These are phyloP conservation scores for Carterocephalus palaemon DNA, from an alignment of 2,888 invertebrate genomes.

Conservation along the genomic window DNA sequence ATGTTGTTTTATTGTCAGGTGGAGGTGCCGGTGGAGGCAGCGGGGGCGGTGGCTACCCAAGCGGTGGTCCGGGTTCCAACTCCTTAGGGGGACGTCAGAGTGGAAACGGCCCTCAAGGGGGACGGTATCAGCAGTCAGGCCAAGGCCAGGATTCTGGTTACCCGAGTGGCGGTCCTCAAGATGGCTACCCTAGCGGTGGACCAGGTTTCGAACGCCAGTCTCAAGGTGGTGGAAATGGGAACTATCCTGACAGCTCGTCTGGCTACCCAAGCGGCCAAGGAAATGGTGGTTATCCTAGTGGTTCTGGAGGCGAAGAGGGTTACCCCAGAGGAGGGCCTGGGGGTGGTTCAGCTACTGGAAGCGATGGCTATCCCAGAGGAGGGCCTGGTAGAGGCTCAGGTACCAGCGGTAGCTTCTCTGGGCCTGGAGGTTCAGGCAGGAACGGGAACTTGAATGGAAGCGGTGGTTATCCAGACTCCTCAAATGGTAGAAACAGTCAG, in stretches of 20 bases:
- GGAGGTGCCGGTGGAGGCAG: constrained; percentile 34
- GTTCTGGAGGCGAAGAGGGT: not conserved
- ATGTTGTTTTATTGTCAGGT: constrained; percentile 30
- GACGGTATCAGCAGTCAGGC: constrained; percentile 25
- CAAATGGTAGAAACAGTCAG: constrained; percentile 30
- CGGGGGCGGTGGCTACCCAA: constrained; percentile 38
- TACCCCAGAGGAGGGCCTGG: constrained; percentile 1
- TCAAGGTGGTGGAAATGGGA: constrained; percentile 28
- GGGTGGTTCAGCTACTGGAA: not conserved
- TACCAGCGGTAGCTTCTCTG: constrained; percentile 2
- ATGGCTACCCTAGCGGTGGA: constrained; percentile 36
- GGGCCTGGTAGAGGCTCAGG: constrained; percentile 28
- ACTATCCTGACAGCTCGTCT: no score
- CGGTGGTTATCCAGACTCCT: constrained; percentile 39
- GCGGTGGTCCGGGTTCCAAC: constrained; percentile 34
- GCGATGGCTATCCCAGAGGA: constrained; percentile 31
- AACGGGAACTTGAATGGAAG: no score
- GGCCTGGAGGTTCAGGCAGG: no score
- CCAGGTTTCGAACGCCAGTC: no score
- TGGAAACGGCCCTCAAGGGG: constrained; percentile 26
- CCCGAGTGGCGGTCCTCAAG: constrained; percentile 33
- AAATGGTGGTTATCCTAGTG: constrained; percentile 3
- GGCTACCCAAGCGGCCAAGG: constrained; percentile 29
- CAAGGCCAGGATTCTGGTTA: constrained; percentile 31
- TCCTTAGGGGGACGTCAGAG: constrained; percentile 2